These are phyloP conservation scores for Colinus virginianus DNA, from an alignment of 2,113 vertebrate species.

Conservation along the genomic window DNA sequence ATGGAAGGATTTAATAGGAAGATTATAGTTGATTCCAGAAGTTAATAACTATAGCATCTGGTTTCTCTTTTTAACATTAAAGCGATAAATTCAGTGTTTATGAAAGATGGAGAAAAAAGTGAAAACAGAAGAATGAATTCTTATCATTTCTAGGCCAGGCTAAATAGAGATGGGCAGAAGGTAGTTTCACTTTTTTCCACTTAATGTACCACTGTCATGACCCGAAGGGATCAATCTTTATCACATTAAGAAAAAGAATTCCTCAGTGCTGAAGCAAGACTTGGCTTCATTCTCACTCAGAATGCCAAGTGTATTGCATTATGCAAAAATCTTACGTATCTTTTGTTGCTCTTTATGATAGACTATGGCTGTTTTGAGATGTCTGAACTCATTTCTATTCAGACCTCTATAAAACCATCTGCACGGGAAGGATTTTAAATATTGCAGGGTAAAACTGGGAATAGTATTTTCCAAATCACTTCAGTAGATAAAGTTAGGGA, in stretches of 20 bases:
- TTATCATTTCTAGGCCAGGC: constrained; percentile 56
- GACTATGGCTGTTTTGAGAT: constrained; percentile 70
- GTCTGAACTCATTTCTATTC: constrained; percentile 67
- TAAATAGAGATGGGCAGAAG: constrained; percentile 70
- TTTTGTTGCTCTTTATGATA: constrained; percentile 43
- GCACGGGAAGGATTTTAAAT: constrained; percentile 60
- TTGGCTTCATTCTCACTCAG: constrained; percentile 38
- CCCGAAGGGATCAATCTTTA: constrained; percentile 60
- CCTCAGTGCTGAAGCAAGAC: constrained; percentile 15
- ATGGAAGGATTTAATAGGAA: constrained; percentile 85
- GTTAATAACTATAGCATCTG: constrained; percentile 86
- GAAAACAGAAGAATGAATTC: constrained; percentile 57
- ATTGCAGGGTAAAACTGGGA: constrained; percentile 45
- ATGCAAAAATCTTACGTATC: constrained; percentile 49
- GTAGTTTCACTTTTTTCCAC: constrained; percentile 54
- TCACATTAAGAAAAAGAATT: constrained; percentile 55
- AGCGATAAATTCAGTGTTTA: constrained; percentile 74
- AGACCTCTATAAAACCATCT: constrained; percentile 57
- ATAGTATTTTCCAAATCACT: constrained; percentile 49
- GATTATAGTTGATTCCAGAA: constrained; percentile 84
- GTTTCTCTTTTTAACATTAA: constrained; percentile 83
- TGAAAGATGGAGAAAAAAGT: constrained; percentile 48
- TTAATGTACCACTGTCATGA: constrained; percentile 66
- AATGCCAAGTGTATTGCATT: constrained; percentile 50
- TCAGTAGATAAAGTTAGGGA: not conserved